Base-by-base conservation (phyloP, 2,797 vertebrate genomes). In the Emys orbicularis region DNA sequence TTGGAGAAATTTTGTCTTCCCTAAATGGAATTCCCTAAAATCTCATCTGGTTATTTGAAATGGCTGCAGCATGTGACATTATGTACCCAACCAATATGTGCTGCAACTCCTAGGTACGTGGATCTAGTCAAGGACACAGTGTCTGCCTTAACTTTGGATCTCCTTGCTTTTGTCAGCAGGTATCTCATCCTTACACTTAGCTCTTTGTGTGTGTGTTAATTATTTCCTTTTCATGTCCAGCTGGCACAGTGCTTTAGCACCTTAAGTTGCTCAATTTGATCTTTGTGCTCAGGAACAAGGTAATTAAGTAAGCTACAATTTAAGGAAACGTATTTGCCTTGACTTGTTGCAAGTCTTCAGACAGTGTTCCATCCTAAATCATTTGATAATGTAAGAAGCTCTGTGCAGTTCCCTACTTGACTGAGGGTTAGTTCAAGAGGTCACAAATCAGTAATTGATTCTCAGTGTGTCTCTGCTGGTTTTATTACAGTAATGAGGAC, bases 401-500 rank as follows among this genome's bases (percentile, higher is more conserved):
- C 88, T 34, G 95, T 90, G 93, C 92, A 27, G 90, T 79, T 96
- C 90, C 90, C 86, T 86, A 93, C 96, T 97, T 97, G 98, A 98
- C 97, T 94, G 98, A 97, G 97, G 96, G 94, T 95, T 97, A 96
- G 98, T 98, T 98, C 98, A 98, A 97, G 96, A 98, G 98, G 98
- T 98, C 98, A 97, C 97, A 94, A 96, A 98, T 98, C 97, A 93
- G 98, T 98, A 98, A 98, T 98, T 98, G 98, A 98, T 98, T 98
- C 98, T 97, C 97, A 88, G 97, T 84, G 96, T 96, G 97, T 96
- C 97, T 98, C 97, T 97, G 97, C 97, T 97, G 97, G 94, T 97
- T 98, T 98, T 98, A 98, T 98, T 98, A 97, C 97, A 97, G 97
- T 98, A 98, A 98, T 98, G 98, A 98, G 98, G 97, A 97, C 97